These are phyloP conservation scores for Heliconius charithonia DNA, from an alignment of 2,888 invertebrate genomes.

Conservation along the genomic window DNA sequence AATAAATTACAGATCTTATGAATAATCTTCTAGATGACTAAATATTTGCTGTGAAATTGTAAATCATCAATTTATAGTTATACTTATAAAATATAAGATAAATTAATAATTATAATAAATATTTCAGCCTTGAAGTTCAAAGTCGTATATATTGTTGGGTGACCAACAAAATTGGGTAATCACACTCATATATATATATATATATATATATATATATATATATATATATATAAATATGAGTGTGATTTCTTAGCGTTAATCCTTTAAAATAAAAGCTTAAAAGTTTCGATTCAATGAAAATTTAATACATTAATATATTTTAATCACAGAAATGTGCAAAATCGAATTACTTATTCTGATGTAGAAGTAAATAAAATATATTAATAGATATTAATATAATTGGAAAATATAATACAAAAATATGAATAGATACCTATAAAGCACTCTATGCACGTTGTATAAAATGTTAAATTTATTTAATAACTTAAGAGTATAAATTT, in stretches of 20 bases:
- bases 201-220: too few relatives aligned
- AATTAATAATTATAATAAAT: neutral
- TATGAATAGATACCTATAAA: neutral
- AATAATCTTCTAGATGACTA: slow-evolving; percentile 24
- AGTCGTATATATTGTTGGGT: too few relatives aligned
- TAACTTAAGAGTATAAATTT: neutral
- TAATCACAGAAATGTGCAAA: neutral
- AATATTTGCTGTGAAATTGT: slow-evolving; percentile 18
- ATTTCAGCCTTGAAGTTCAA: neutral
- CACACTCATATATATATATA: too few relatives aligned
- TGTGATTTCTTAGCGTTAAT: neutral
- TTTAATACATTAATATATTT: neutral
- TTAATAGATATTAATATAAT: too few relatives aligned
- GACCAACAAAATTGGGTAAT: too few relatives aligned
- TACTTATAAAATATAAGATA: neutral
- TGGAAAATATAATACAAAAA: neutral
- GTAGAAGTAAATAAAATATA: neutral
- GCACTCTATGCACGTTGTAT: neutral
- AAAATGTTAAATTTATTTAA: neutral
- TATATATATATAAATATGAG: too few relatives aligned
- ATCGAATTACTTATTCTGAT: neutral
- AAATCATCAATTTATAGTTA: slow-evolving; percentile 21
- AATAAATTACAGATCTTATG: slow-evolving; percentile 18
- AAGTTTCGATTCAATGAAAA: neutral
- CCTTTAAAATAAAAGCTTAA: neutral